Conservation (phyloP, 2,113 vertebrate species). For the Leuciscus idus region DNA sequence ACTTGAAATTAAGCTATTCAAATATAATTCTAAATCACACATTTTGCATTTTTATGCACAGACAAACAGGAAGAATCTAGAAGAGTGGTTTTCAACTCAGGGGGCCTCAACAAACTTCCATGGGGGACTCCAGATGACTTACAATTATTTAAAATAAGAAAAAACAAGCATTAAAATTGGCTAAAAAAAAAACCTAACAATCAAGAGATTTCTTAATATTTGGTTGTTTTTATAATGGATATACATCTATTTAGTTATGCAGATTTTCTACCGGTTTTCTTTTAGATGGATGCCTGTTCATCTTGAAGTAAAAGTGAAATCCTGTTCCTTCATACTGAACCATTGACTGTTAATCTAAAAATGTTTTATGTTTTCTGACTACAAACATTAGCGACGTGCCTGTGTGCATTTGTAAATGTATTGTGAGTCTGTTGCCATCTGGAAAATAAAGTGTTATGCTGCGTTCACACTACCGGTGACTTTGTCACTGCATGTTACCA, state of each 20-base stretch:
- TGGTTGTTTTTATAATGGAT: too few relatives aligned
- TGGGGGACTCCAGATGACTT: too few relatives aligned
- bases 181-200: too few relatives aligned
- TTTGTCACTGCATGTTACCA: too few relatives aligned
- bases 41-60: not conserved
- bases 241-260: too few relatives aligned
- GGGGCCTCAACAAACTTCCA: too few relatives aligned
- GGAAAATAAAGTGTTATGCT: too few relatives aligned
- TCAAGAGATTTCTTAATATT: too few relatives aligned
- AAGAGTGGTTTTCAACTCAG: not conserved
- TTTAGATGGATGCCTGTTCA: not conserved
- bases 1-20: not conserved
- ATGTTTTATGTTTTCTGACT: not conserved
- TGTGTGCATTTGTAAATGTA: not conserved
- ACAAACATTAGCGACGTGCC: not conserved
- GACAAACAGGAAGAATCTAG: not conserved
- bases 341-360: not conserved
- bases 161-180: too few relatives aligned
- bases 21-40: not conserved
- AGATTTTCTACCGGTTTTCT: not conserved
- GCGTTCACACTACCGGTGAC: too few relatives aligned
- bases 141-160: too few relatives aligned
- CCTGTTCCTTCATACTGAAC: not conserved
- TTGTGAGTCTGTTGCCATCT: too few relatives aligned
- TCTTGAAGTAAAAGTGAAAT: not conserved